Evolutionary conservation across 1,140 invertebrate genomes (phyloP).

Genomic region (Drosophila repletoides): DNA sequence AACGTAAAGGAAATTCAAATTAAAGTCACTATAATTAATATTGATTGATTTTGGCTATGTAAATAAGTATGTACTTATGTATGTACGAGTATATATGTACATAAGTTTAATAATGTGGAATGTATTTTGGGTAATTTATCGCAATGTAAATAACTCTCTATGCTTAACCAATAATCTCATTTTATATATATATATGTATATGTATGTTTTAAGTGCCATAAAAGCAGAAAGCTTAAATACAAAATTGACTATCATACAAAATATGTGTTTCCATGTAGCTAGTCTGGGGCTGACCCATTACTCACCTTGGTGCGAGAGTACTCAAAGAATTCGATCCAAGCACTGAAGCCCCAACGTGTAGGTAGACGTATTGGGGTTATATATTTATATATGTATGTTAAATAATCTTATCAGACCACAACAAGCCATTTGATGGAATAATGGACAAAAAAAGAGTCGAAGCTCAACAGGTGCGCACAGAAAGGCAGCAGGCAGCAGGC

Average conservation of each 20-base stretch:
- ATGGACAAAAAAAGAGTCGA: slow-evolving; percentile 19
- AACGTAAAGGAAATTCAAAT: no score
- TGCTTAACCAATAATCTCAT: slow-evolving; percentile 65
- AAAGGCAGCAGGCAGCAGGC: slow-evolving; percentile 28
- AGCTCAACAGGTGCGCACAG: slow-evolving; percentile 63
- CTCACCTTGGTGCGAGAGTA: slow-evolving; percentile 45
- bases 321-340: slow-evolving; percentile 18
- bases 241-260: slow-evolving; percentile 43
- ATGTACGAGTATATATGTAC: no score
- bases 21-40: not conserved
- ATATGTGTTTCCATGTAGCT: slow-evolving; percentile 10
- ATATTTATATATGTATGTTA: slow-evolving; percentile 56
- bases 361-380: slow-evolving; percentile 34
- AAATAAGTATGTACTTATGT: no score
- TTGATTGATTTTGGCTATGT: no score
- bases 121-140: slow-evolving; percentile 12
- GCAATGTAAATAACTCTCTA: slow-evolving; percentile 15
- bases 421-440: slow-evolving; percentile 61
- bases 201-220: slow-evolving; percentile 64
- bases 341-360: slow-evolving; percentile 13
- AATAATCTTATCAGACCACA: slow-evolving; percentile 68
- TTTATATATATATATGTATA: slow-evolving; percentile 44
- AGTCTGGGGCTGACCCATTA: slow-evolving; percentile 37
- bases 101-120: not conserved
- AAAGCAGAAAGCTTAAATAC: slow-evolving; percentile 52